Evolutionary conservation across 1,140 invertebrate species (phyloP).

Genomic region (Drosophila serrata): DNA sequence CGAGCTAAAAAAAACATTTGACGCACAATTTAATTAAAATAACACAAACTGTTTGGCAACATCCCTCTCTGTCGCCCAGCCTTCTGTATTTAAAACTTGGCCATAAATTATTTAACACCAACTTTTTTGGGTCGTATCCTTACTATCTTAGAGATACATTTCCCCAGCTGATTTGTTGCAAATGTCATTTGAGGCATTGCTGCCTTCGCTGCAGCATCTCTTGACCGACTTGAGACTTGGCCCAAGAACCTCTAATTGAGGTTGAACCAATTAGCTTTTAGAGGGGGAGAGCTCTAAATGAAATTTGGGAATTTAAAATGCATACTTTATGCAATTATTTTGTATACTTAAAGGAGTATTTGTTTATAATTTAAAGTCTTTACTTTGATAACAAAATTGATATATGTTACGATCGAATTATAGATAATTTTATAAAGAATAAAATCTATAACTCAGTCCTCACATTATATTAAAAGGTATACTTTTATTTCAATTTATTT

Average conservation of each 20-base stretch:
- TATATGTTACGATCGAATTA: too few species aligned
- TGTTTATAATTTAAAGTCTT: too few species aligned
- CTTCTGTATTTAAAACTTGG: conserved; percentile 53
- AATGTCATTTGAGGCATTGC: conserved; percentile 15
- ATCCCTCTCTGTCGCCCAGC: neutral
- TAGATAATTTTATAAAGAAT: too few species aligned
- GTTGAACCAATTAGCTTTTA: conserved; percentile 31
- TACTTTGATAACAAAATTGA: too few species aligned
- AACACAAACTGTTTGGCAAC: conserved; percentile 45
- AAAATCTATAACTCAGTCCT: too few species aligned
- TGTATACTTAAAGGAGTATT: too few species aligned
- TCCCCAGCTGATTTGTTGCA: conserved; percentile 14
- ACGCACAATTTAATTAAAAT: conserved; percentile 82
- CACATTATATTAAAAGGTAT: too few species aligned
- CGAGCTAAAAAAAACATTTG: conserved; percentile 67
- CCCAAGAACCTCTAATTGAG: conserved; percentile 34
- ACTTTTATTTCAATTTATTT: too few species aligned
- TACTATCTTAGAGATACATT: conserved; percentile 29
- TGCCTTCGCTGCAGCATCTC: neutral
- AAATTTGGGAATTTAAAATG: neutral
- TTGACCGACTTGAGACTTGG: conserved; percentile 32
- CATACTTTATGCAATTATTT: neutral
- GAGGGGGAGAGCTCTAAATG: neutral
- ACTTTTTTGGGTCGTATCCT: conserved; percentile 11
- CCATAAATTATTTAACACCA: conserved; percentile 61